A percentile compares a stretch with the other conserved stretches of the same genome.
Evolutionary conservation across 2,113 vertebrate genomes (phyloP).

Genomic region (Macquaria australasica): DNA sequence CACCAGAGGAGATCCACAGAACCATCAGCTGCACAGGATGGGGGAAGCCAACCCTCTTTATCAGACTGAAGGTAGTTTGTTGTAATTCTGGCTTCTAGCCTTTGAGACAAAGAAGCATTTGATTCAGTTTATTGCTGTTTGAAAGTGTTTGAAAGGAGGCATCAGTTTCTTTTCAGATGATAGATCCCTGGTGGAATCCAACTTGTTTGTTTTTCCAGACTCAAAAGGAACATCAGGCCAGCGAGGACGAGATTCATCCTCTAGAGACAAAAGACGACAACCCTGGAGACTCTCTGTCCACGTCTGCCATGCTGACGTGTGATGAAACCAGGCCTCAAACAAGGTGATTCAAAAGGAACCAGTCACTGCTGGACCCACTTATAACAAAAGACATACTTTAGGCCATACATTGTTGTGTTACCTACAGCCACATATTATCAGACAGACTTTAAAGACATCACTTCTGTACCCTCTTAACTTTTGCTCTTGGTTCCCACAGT

Average conservation of each 20-base stretch:
- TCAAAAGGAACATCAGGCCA: background rate
- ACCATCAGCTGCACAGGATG: fast-evolving
- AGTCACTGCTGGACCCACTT: too few relatives aligned
- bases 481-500: background rate
- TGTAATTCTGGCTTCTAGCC: too few relatives aligned
- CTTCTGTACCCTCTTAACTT: background rate
- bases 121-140: background rate
- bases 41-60: background rate
- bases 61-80: slow-evolving; percentile 49
- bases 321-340: background rate
- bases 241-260: background rate
- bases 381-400: background rate
- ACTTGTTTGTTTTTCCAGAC: slow-evolving; percentile 5
- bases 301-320: background rate
- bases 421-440: background rate
- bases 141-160: too few relatives aligned
- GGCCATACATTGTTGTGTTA: background rate
- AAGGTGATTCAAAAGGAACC: background rate
- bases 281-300: background rate
- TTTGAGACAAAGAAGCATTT: background rate
- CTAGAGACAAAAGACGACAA: background rate
- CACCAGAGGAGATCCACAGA: slow-evolving; percentile 37
- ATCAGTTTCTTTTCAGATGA: background rate
- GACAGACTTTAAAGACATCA: background rate
- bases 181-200: background rate